Conservation (phyloP, 30 jellyfish, hydroid and myxozoan genomes). For the Nemopilema nomurai region DNA sequence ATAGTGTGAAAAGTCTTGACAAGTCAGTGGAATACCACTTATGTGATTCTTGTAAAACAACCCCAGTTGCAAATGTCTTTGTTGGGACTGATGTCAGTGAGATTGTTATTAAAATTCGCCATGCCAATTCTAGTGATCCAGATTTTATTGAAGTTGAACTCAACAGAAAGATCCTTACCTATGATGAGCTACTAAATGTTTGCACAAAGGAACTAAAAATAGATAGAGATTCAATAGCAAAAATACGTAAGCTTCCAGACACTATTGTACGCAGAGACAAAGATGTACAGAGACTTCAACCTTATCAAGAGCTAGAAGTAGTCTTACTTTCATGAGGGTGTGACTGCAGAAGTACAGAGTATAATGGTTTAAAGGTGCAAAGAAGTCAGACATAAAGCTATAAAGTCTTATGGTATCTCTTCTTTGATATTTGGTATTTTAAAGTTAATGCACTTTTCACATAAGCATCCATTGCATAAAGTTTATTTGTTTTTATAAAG, state of each 20-base stretch:
- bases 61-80: slow-evolving; percentile 56
- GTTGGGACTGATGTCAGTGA: slow-evolving; percentile 64
- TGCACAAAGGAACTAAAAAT: slow-evolving; percentile 74
- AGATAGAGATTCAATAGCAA: slow-evolving; percentile 33
- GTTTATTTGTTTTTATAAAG: too few relatives aligned
- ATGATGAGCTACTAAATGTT: slow-evolving; percentile 56
- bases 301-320: slow-evolving; percentile 82
- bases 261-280: slow-evolving; percentile 79
- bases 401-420: too few relatives aligned
- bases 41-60: slow-evolving; percentile 66
- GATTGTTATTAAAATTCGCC: slow-evolving; percentile 74
- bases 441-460: too few relatives aligned
- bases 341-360: background rate
- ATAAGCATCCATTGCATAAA: too few relatives aligned
- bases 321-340: background rate
- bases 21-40: slow-evolving; percentile 40
- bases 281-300: slow-evolving; percentile 77
- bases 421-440: background rate
- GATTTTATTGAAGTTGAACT: slow-evolving; percentile 89
- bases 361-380: background rate
- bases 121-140: slow-evolving; percentile 43
- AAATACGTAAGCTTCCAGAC: slow-evolving; percentile 86
- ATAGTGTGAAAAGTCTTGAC: slow-evolving; percentile 31
- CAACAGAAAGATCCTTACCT: slow-evolving; percentile 59
- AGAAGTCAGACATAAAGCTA: background rate